Evolutionary conservation across 2,113 vertebrate genomes (phyloP).

Genomic region (Larimichthys crocea): DNA sequence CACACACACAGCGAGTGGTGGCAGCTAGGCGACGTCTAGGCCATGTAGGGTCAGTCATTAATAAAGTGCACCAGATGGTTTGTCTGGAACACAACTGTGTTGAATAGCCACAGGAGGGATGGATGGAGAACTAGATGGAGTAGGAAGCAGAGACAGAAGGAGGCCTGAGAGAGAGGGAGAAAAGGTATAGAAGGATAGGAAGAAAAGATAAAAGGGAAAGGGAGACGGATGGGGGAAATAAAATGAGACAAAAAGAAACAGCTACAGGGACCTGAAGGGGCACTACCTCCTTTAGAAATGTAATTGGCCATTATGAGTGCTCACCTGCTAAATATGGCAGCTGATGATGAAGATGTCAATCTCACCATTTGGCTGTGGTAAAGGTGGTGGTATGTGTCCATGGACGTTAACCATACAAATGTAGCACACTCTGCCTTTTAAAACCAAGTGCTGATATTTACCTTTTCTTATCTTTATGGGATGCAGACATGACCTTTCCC

Average conservation of each 20-base stretch:
- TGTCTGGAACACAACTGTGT: constrained; percentile 81
- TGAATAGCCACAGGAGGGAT: constrained; percentile 77
- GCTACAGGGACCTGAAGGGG: constrained; percentile 5
- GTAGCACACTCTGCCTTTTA: not conserved
- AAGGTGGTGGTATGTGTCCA: not conserved
- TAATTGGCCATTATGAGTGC: not conserved
- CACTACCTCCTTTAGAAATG: not conserved
- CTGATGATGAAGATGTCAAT: not conserved
- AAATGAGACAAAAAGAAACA: constrained; percentile 15
- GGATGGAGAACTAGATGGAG: constrained; percentile 61
- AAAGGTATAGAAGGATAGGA: not conserved
- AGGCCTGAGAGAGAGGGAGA: constrained; percentile 21
- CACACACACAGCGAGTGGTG: constrained; percentile 58
- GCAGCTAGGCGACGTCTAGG: constrained; percentile 69
- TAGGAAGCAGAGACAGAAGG: constrained; percentile 40
- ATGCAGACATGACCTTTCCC: not conserved
- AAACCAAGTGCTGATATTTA: constrained; percentile 9
- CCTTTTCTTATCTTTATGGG: not conserved
- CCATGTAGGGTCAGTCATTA: constrained; percentile 81
- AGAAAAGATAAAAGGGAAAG: constrained; percentile 10
- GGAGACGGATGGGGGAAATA: constrained; percentile 38
- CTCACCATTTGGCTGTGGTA: not conserved
- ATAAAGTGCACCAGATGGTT: constrained; percentile 84
- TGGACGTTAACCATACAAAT: not conserved
- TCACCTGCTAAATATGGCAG: constrained; percentile 9